phyloP scores from a whole-genome alignment of 2,113 vertebrate species.

The Galbula dea region DNA sequence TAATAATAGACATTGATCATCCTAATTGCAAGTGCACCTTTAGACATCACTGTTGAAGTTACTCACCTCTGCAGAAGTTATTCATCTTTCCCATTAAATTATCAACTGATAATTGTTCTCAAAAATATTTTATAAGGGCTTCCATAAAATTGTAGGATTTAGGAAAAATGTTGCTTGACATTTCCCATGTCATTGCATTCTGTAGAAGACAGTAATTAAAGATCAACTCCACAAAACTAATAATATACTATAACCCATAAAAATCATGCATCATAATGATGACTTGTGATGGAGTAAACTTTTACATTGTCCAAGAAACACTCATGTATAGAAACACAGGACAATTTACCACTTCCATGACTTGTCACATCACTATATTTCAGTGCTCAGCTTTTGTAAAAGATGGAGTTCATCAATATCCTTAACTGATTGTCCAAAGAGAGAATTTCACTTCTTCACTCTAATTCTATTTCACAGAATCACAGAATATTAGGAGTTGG shows the following conservation, averaged over 20 bases:
- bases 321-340: background rate
- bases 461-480: background rate
- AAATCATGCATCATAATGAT: background rate
- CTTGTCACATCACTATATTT: background rate
- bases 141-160: background rate
- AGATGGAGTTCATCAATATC: background rate
- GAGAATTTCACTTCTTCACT: background rate
- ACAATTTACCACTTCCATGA: background rate
- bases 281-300: background rate
- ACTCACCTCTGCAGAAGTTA: background rate
- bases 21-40: background rate
- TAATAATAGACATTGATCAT: background rate
- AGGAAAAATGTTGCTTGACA: background rate
- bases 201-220: background rate
- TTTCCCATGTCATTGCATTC: background rate
- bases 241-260: background rate
- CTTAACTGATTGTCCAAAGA: background rate
- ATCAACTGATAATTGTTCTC: background rate
- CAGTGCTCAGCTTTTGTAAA: background rate
- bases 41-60: background rate
- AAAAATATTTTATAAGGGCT: background rate
- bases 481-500: too few relatives aligned
- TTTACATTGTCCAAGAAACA: background rate
- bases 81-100: background rate
- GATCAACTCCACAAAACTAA: background rate